Evolutionary conservation across 2,888 invertebrate species (phyloP).

Genomic region (Platycheirus rosarum): DNA sequence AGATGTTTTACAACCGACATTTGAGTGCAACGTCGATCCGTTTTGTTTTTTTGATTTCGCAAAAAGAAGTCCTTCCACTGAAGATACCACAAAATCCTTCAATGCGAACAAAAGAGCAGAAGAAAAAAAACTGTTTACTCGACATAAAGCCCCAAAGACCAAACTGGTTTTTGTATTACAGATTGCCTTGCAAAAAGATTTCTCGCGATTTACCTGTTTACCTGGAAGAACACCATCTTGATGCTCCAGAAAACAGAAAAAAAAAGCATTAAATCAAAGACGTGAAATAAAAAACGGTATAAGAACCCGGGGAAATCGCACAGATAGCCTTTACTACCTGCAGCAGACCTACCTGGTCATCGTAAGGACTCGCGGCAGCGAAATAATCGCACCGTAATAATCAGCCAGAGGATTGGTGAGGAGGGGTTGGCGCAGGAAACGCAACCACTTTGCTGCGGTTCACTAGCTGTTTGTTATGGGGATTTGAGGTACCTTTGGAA

Average conservation of each 20-base stretch:
- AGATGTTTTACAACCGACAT: conserved; percentile 62
- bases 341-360: conserved; percentile 29
- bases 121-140: conserved; percentile 27
- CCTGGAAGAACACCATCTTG: conserved; percentile 37
- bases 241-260: conserved; percentile 32
- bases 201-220: conserved; percentile 68
- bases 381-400: conserved; percentile 63
- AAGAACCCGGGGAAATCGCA: conserved; percentile 47
- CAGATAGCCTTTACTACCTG: conserved; percentile 16
- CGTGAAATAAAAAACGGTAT: conserved; percentile 57
- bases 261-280: conserved; percentile 44
- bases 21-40: conserved; percentile 33
- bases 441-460: conserved; percentile 13
- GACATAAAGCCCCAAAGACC: conserved; percentile 22
- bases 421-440: conserved; percentile 42
- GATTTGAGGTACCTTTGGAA: conserved; percentile 40
- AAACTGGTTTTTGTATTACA: conserved; percentile 52
- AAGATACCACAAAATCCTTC: conserved; percentile 51
- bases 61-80: conserved; percentile 47
- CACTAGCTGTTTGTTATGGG: background rate
- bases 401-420: conserved; percentile 40
- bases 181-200: conserved; percentile 40
- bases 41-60: conserved; percentile 25
- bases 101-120: conserved; percentile 24
- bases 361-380: conserved; percentile 53